A percentile compares a stretch with the other conserved stretches of the same genome.
These are phyloP conservation scores for Lamprologus tigripictilis DNA, from an alignment of 2,113 vertebrate genomes.

Conservation along the genomic window DNA sequence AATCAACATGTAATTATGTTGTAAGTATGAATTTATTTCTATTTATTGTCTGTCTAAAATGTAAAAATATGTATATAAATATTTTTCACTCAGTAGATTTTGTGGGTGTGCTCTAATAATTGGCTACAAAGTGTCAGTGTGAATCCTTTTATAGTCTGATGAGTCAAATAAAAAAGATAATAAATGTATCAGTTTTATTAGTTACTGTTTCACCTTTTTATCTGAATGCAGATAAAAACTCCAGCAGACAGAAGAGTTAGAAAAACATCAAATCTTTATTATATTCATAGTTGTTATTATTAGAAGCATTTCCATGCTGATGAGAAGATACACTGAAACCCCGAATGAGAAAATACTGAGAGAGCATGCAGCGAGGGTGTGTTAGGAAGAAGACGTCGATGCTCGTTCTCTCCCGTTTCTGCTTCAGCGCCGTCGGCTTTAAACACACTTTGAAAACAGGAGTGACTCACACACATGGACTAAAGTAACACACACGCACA, in stretches of 20 bases:
- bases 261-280: slow-evolving; percentile 74
- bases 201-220: background rate
- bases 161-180: background rate
- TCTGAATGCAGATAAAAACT: background rate
- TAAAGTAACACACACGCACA: background rate
- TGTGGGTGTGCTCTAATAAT: accelerated
- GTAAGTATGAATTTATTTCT: background rate
- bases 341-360: slow-evolving; percentile 32
- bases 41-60: background rate
- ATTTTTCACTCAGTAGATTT: background rate
- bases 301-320: slow-evolving; percentile 67
- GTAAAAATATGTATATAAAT: accelerated
- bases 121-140: background rate
- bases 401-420: slow-evolving; percentile 22
- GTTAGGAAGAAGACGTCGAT: slow-evolving; percentile 10
- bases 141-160: background rate
- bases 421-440: background rate
- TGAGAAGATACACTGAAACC: slow-evolving; percentile 48
- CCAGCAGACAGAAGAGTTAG: background rate
- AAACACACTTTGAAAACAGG: slow-evolving; percentile 12
- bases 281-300: slow-evolving; percentile 55
- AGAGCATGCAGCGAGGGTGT: slow-evolving; percentile 64
- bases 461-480: slow-evolving; percentile 14
- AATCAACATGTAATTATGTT: background rate
- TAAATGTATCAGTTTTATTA: background rate